These are phyloP conservation scores for Caenorhabditis parvicauda DNA, from an alignment of 2,888 invertebrate genomes.

Conservation along the genomic window DNA sequence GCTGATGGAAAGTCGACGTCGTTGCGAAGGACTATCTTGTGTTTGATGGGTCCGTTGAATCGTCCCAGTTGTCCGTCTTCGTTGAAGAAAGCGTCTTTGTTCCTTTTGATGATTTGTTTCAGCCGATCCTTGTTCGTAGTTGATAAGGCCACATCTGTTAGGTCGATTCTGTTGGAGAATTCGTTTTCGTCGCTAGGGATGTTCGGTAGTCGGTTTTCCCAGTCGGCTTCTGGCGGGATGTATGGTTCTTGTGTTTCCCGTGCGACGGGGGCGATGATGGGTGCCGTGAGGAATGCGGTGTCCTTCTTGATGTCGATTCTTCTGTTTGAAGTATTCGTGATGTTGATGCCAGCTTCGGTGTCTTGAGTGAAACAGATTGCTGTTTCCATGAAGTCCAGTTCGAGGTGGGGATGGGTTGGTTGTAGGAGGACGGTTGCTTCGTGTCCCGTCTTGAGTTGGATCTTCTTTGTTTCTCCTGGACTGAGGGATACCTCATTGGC, in stretches of 20 bases:
- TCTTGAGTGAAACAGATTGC: constrained; percentile 3
- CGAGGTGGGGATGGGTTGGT: neutral
- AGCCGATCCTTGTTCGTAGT: constrained; percentile 2
- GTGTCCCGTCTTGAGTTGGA: neutral
- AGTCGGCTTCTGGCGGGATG: constrained; percentile 15
- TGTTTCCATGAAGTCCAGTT: neutral
- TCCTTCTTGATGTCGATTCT: neutral
- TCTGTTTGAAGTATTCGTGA: neutral
- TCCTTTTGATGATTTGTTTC: constrained; percentile 3
- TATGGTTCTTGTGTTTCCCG: neutral
- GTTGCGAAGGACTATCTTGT: constrained; percentile 7
- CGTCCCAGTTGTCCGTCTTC: constrained; percentile 20
- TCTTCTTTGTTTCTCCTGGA: neutral
- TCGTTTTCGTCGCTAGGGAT: neutral
- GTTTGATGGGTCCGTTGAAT: constrained; percentile 17
- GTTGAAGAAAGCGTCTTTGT: constrained; percentile 14
- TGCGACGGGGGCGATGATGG: neutral
- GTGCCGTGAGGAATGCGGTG: neutral
- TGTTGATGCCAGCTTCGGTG: neutral
- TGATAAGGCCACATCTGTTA: neutral
- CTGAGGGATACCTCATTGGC: no score
- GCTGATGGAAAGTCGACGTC: constrained; percentile 10
- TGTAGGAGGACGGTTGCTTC: neutral
- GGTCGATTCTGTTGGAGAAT: neutral
- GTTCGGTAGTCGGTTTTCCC: constrained; percentile 8